Conservation (phyloP, 1,140 invertebrate species). For the Drosophila setifemur region DNA sequence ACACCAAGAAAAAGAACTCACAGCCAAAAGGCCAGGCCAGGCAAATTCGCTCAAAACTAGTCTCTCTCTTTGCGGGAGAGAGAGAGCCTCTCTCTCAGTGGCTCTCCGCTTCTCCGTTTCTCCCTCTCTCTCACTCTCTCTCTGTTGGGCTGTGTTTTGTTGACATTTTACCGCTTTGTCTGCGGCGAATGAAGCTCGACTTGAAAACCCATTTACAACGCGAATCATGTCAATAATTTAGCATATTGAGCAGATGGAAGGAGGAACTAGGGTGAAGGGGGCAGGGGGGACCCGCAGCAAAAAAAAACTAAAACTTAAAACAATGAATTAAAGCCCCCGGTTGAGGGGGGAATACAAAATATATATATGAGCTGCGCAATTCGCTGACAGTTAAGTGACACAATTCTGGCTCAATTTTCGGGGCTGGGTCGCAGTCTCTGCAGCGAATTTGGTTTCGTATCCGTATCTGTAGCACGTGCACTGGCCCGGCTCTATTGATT, state of each 20-base stretch:
- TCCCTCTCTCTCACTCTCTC: conserved; percentile 6
- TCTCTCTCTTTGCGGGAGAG: conserved; percentile 16
- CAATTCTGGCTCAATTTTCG: conserved; percentile 49
- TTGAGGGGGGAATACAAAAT: conserved; percentile 1
- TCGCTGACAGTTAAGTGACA: conserved; percentile 71
- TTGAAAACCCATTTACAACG: conserved; percentile 25
- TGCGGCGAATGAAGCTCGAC: conserved; percentile 8
- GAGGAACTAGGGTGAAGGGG: no score
- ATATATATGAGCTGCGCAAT: conserved; percentile 31
- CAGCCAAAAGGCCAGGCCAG: conserved; percentile 32
- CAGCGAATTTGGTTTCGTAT: conserved; percentile 23
- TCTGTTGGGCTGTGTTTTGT: conserved; percentile 54
- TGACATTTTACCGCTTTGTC: conserved; percentile 62
- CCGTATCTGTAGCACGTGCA: conserved; percentile 39
- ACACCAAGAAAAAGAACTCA: conserved; percentile 60
- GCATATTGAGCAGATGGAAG: conserved; percentile 50
- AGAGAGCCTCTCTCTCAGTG: conserved; percentile 2
- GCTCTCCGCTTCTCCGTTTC: background rate
- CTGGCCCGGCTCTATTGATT: conserved; percentile 66
- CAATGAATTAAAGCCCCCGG: background rate
- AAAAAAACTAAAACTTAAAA: background rate
- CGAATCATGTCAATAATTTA: conserved; percentile 63
- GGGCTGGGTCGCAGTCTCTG: conserved; percentile 48
- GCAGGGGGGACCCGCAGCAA: background rate
- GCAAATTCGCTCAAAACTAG: conserved; percentile 74